Conservation (phyloP, 1,140 invertebrate genomes). For the Mamestra configurata region DNA sequence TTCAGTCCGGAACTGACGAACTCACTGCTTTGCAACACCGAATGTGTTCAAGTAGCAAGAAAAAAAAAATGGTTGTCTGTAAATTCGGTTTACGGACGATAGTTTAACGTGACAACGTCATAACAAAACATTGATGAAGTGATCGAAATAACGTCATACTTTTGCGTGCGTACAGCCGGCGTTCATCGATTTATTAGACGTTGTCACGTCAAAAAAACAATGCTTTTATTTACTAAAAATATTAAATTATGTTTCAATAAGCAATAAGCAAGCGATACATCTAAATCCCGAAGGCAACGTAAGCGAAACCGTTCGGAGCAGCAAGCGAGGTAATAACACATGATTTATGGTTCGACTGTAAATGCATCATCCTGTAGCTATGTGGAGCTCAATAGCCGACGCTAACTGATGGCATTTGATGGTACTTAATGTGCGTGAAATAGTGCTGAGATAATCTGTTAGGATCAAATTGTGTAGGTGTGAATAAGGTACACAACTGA, state of each 20-base stretch:
- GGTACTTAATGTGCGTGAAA: not conserved
- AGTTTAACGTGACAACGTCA: no score
- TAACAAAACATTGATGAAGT: no score
- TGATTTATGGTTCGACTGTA: slow-evolving; percentile 11
- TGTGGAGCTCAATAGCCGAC: not conserved
- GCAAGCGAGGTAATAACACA: slow-evolving; percentile 9
- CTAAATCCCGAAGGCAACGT: slow-evolving; percentile 10
- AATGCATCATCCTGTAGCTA: slow-evolving; percentile 3
- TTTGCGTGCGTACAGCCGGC: no score
- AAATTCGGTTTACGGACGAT: no score
- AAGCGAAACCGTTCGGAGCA: slow-evolving; percentile 11
- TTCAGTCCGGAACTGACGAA: no score
- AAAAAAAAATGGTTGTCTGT: no score
- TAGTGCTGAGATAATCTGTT: not conserved
- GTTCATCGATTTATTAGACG: no score
- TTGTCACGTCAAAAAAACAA: no score
- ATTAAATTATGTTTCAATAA: not conserved
- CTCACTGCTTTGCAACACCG: no score
- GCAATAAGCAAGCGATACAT: slow-evolving; percentile 19
- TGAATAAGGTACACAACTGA: not conserved
- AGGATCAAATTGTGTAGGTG: not conserved
- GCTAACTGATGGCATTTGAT: not conserved
- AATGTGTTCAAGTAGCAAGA: no score
- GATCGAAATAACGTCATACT: no score
- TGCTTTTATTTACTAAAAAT: no score